A percentile compares a stretch with the other conserved stretches of the same genome.
Conservation (phyloP, 2,113 vertebrate genomes). For the Rattus norvegicus region GRCr8 NC_086036.1:33065501-33066000, state of each 20-base stretch:
- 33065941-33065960: not conserved
- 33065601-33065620: not conserved
- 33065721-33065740: too few species aligned
- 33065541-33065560: not conserved
- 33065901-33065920: not conserved
- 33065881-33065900: not conserved
- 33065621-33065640: not conserved
- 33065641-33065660: too few species aligned
- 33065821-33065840: not conserved
- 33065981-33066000: not conserved
- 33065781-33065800: not conserved
- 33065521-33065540: not conserved
- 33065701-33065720: not conserved
- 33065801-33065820: not conserved
- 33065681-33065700: not conserved
- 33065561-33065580: not conserved
- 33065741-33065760: not conserved
- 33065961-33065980: not conserved
- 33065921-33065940: not conserved
- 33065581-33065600: not conserved
- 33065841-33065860: not conserved
- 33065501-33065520: not conserved
- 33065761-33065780: not conserved
- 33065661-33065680: not conserved
- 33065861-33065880: not conserved